Evolutionary conservation across 2,113 vertebrate genomes (phyloP).

Genomic region (Pteruthius melanotis): DNA sequence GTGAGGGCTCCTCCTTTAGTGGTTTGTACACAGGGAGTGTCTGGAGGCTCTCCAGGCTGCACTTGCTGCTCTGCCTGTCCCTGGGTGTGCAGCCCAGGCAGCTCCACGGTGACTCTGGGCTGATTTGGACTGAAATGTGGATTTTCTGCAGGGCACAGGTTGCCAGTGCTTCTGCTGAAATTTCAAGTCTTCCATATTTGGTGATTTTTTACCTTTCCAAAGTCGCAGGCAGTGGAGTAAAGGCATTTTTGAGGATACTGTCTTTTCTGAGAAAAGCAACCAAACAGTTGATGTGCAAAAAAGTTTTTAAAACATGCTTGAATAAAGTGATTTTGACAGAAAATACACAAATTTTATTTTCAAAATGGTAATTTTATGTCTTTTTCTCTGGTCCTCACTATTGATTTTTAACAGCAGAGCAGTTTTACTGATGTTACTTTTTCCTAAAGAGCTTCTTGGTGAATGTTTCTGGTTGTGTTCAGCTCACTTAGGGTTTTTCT

Average conservation of each 20-base stretch:
- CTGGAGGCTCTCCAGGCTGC: background rate
- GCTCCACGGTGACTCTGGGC: rapidly evolving
- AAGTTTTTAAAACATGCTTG: background rate
- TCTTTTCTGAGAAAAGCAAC: background rate
- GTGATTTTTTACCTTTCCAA: background rate
- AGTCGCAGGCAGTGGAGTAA: background rate
- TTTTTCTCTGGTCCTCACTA: background rate
- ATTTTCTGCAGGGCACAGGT: background rate
- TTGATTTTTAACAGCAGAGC: background rate
- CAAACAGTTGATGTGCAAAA: background rate
- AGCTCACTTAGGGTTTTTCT: background rate
- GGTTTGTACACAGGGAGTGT: rapidly evolving
- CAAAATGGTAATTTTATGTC: too few species aligned
- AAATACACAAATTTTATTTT: background rate
- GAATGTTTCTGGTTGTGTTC: background rate
- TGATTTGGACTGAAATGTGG: background rate
- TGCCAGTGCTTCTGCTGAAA: background rate
- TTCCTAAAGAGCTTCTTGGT: background rate
- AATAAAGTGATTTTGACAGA: background rate
- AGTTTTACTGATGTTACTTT: background rate
- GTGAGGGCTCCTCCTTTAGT: background rate
- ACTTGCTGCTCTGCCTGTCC: background rate
- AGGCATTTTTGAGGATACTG: background rate
- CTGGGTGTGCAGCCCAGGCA: background rate
- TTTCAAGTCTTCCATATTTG: background rate